Evolutionary conservation across 2,888 invertebrate species (phyloP).

Genomic region (Omphaloscelis lunosa): DNA sequence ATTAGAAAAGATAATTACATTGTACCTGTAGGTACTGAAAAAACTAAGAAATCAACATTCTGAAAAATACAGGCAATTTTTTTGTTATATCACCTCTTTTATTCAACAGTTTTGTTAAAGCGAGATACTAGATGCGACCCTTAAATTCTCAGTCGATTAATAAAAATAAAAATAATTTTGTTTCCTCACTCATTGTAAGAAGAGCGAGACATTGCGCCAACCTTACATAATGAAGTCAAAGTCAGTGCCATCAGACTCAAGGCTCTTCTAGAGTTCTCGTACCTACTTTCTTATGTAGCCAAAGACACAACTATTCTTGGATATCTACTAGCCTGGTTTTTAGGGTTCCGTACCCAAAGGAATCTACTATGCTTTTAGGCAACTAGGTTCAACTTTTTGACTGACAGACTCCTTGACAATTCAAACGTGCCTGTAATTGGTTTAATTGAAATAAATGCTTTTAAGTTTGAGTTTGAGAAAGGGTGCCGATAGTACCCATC

Average conservation of each 20-base stretch:
- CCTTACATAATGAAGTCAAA: slow-evolving; percentile 39
- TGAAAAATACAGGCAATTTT: neutral
- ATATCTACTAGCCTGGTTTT: neutral
- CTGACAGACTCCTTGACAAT: neutral
- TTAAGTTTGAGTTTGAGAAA: neutral
- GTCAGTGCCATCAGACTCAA: slow-evolving; percentile 18
- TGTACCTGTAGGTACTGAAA: too few species aligned
- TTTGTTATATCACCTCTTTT: neutral
- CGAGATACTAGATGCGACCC: too few species aligned
- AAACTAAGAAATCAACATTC: neutral
- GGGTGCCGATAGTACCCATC: too few species aligned
- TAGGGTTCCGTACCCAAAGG: neutral
- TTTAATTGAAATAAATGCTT: neutral
- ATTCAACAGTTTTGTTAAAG: neutral
- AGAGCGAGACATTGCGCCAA: slow-evolving; percentile 1
- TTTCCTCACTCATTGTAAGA: slow-evolving; percentile 6
- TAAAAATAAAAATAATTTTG: neutral
- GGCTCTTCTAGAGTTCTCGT: slow-evolving; percentile 16
- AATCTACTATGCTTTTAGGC: too few species aligned
- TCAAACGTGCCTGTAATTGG: neutral
- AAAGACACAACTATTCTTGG: slow-evolving; percentile 25
- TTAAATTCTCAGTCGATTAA: neutral
- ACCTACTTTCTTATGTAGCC: slow-evolving; percentile 23
- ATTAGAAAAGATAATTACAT: neutral
- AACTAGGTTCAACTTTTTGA: neutral